These are phyloP conservation scores for Parazoanthus atlanticus DNA, from an alignment of 92 coral and sea anemone genomes.

Conservation along the genomic window DNA sequence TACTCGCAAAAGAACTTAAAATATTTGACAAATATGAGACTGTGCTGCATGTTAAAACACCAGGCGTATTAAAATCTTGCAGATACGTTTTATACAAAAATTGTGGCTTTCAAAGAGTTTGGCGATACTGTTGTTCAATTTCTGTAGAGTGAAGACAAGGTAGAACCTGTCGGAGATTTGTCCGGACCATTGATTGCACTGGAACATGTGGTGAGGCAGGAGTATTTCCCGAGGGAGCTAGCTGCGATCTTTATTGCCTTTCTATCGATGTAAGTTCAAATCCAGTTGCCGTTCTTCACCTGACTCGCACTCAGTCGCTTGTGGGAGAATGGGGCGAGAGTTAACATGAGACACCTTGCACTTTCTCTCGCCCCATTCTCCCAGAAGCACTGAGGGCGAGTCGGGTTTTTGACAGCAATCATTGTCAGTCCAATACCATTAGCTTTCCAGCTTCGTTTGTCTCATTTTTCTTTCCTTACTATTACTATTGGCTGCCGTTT, in stretches of 20 bases:
- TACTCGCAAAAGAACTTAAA: no score
- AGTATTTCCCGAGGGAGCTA: constrained; percentile 85
- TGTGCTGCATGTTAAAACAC: no score
- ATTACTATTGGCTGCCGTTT: neutral
- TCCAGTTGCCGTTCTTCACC: neutral
- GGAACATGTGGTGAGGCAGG: constrained; percentile 83
- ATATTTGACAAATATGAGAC: no score
- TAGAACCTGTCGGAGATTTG: constrained; percentile 76
- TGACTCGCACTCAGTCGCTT: no score
- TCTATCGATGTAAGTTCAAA: constrained; percentile 73
- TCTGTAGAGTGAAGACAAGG: constrained; percentile 87
- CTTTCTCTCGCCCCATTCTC: no score
- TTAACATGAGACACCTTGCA: no score
- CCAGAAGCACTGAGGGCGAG: no score
- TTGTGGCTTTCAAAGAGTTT: neutral
- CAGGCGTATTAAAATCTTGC: neutral
- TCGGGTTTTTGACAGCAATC: no score
- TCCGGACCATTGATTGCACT: constrained; percentile 83
- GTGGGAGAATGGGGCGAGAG: no score
- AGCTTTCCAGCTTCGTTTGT: neutral
- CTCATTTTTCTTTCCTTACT: neutral
- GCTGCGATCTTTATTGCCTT: constrained; percentile 86
- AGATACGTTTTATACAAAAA: no score
- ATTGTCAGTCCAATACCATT: no score
- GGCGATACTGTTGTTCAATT: neutral